A percentile compares a stretch with the other conserved stretches of the same genome.
Conservation (phyloP, 2,888 invertebrate species). For the Hypena proboscidalis region DNA sequence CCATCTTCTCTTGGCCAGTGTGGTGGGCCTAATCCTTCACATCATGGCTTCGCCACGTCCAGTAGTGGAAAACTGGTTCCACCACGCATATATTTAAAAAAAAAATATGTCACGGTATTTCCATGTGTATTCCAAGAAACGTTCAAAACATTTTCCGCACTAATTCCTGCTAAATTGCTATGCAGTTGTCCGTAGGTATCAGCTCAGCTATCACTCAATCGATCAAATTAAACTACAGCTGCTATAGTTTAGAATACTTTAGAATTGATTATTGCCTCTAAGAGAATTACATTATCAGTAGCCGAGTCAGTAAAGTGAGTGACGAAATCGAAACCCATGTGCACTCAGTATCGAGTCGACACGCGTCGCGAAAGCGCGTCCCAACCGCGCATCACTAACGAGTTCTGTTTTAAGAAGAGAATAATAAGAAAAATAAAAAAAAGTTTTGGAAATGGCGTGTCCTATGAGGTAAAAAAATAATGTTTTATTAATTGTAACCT, state of each 20-base stretch:
- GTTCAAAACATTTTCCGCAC: conserved; percentile 5
- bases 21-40: too few relatives aligned
- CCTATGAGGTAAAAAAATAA: conserved; percentile 81
- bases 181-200: conserved; percentile 18
- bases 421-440: conserved; percentile 7
- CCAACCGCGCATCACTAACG: conserved; percentile 31
- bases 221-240: conserved; percentile 16
- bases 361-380: conserved; percentile 56
- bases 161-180: conserved; percentile 16
- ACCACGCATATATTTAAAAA: too few relatives aligned
- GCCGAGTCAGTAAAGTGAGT: conserved; percentile 29
- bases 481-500: too few relatives aligned
- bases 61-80: too few relatives aligned
- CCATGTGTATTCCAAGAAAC: background rate
- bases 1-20: too few relatives aligned
- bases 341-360: conserved; percentile 50
- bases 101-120: too few relatives aligned
- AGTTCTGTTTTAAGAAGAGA: conserved; percentile 14
- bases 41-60: too few relatives aligned
- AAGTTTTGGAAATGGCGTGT: conserved; percentile 66
- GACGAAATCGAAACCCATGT: conserved; percentile 56
- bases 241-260: too few relatives aligned
- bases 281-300: conserved; percentile 55
- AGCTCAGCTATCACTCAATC: conserved; percentile 31
- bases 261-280: conserved; percentile 43